Evolutionary conservation across 2,888 invertebrate genomes (phyloP).

Genomic region (Cataglyphis livida): DNA sequence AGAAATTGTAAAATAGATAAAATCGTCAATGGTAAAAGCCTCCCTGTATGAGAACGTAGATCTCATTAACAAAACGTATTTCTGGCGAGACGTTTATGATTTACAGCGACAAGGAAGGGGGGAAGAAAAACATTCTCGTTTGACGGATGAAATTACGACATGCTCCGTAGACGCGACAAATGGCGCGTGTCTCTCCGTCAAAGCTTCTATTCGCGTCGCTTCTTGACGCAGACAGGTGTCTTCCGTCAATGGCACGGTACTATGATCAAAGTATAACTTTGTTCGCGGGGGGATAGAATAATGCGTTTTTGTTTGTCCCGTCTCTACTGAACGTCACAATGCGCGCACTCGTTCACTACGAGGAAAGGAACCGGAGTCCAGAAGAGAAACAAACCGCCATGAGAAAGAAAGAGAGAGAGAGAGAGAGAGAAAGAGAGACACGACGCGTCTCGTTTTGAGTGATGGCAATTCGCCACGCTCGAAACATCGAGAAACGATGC

Average conservation of each 20-base stretch:
- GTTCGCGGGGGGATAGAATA: conserved; percentile 38
- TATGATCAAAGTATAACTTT: conserved; percentile 39
- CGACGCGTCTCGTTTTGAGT: conserved; percentile 75
- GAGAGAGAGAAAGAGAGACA: conserved; percentile 52
- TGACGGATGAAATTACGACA: conserved; percentile 73
- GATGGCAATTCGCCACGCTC: conserved; percentile 80
- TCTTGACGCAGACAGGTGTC: conserved; percentile 68
- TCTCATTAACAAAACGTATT: conserved; percentile 52
- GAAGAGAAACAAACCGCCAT: conserved; percentile 31
- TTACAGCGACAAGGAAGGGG: conserved; percentile 33
- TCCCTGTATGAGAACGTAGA: background rate
- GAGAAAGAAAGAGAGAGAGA: conserved; percentile 50
- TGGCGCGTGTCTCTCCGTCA: conserved; percentile 73
- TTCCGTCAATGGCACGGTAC: conserved; percentile 52
- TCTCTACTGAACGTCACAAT: conserved; percentile 43
- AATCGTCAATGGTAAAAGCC: background rate
- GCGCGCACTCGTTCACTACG: conserved; percentile 7
- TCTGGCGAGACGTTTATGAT: conserved; percentile 59
- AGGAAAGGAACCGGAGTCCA: conserved; percentile 11
- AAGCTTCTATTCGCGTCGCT: conserved; percentile 68
- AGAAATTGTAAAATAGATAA: conserved; percentile 8
- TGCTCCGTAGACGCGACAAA: conserved; percentile 68
- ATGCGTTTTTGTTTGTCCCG: conserved; percentile 45
- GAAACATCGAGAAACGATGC: conserved; percentile 79
- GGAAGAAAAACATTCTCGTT: conserved; percentile 55